Evolutionary conservation across 2,888 invertebrate genomes (phyloP).

Genomic region (Ceriagrion tenellum): DNA sequence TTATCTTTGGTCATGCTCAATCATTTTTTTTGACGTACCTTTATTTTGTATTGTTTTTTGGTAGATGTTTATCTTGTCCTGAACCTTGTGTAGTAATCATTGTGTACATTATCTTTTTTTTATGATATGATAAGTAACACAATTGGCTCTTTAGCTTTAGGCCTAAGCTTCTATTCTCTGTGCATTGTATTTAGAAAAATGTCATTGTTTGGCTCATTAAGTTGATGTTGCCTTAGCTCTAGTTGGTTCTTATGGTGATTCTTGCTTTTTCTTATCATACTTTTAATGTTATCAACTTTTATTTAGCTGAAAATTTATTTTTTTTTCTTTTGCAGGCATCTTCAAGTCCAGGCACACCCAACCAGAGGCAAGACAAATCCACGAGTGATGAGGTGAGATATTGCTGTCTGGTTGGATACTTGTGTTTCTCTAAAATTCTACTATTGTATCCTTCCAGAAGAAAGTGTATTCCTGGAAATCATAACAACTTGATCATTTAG

Average conservation of each 20-base stretch:
- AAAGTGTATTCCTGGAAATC: not conserved
- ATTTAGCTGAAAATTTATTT: constrained; percentile 6
- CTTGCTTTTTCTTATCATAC: constrained; percentile 68
- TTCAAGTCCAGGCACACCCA: constrained; percentile 89
- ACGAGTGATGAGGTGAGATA: constrained; percentile 95
- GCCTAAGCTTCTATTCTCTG: constrained; percentile 51
- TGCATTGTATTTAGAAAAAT: constrained; percentile 58
- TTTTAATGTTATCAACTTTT: not conserved
- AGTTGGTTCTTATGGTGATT: constrained; percentile 42
- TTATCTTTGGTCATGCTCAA: constrained; percentile 58
- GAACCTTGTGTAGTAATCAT: constrained; percentile 27
- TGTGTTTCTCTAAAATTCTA: not conserved
- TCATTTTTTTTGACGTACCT: not conserved
- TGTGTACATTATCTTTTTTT: constrained; percentile 58
- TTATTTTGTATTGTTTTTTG: constrained; percentile 58
- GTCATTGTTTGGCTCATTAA: constrained; percentile 57
- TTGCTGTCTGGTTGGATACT: constrained; percentile 36
- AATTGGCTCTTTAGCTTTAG: constrained; percentile 61
- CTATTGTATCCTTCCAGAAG: constrained; percentile 17
- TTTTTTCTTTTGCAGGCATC: constrained; percentile 74
- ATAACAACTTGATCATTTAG: not conserved
- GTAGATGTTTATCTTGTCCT: constrained; percentile 54
- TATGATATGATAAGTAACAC: constrained; percentile 53
- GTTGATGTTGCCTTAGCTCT: constrained; percentile 48
- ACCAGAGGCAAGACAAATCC: constrained; percentile 93